Evolutionary conservation across 2,797 vertebrate species (phyloP), one percentile per base, ranked within the genome.

Genomic region (Hemitrygon akajei): DNA sequence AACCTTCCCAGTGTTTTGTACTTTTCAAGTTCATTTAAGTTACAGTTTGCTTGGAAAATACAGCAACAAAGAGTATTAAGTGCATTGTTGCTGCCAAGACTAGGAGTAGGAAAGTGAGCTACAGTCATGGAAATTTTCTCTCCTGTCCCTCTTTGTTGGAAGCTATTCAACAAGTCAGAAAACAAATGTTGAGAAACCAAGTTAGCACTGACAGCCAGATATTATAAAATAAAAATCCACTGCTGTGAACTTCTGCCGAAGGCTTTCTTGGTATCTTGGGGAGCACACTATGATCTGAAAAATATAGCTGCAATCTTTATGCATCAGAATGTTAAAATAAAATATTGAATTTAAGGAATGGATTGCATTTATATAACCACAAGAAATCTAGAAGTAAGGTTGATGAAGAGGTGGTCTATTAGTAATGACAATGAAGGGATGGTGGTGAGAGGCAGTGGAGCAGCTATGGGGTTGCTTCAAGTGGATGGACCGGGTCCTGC

Each of bases 131-230:
- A 89, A 69, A 89, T 89, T 89, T 47, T 60, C 60, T 66, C 63
- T 63, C 60, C 86, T 89, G 86, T 69, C 86, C 86, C 86, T 60
- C 60, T 66, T 89, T 69, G 63, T 34, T 89, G 86, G 86, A 89
- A 89, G 69, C 34, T 60, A 11, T 69, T 89, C 86, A 89, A 89
- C 60, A 69, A 89, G n/a, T 89, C 34, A n/a, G 86, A 69, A 89
- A 89, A 89, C 47, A n/a, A 60, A 86, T 60, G 82, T 73, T 66
- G 86, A 89, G n/a, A 37, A 89, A 34, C 66, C 22, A 69, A 89
- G 60, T 89, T n/a, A 37, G 9, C n/a, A 37, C n/a, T 89, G 60
- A 69, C 86, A 37, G 63, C 60, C 86, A 37, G 66, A 89, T n/a
- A 69, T 16, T 69, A 89, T n/a, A 66, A 89, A 89, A 69, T 89